A percentile compares a stretch with the other conserved stretches of the same genome.
Conservation (phyloP, 2,797 vertebrate genomes). For the Paramormyrops hopkinsi region DNA sequence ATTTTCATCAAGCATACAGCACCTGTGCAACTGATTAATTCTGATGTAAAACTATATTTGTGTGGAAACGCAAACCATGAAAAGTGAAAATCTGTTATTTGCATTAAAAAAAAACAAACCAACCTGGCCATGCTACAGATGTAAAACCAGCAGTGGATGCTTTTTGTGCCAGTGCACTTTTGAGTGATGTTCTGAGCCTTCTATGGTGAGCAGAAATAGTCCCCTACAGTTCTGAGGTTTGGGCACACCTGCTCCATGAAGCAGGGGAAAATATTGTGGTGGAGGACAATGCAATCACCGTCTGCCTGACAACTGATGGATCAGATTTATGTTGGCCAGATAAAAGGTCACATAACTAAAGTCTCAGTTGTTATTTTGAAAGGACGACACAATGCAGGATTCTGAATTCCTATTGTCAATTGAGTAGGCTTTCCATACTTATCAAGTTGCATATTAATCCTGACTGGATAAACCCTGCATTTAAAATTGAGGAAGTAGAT, state of each 20-base stretch:
- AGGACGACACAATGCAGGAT: conserved; percentile 53
- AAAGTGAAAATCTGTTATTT: conserved; percentile 4
- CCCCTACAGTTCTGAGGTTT: not conserved
- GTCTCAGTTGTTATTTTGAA: conserved; percentile 65
- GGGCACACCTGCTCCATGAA: conserved; percentile 27
- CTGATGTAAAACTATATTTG: not conserved
- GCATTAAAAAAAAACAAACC: not conserved
- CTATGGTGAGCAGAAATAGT: conserved; percentile 2
- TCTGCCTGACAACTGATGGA: conserved; percentile 50
- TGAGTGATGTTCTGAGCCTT: not conserved
- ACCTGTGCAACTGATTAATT: not conserved
- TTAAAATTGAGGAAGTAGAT: conserved; percentile 8
- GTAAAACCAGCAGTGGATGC: not conserved
- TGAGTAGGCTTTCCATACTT: conserved; percentile 41
- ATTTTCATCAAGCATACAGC: not conserved
- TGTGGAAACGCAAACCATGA: not conserved
- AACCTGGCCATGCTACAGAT: not conserved
- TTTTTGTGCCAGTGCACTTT: not conserved
- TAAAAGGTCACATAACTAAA: conserved; percentile 66
- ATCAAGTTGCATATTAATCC: conserved; percentile 35
- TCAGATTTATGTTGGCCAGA: conserved; percentile 59
- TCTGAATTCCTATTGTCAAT: conserved; percentile 38
- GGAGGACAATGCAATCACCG: conserved; percentile 52
- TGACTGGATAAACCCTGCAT: conserved; percentile 38
- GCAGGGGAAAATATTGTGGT: conserved; percentile 44